These are phyloP conservation scores for Centruroides sculpturatus DNA, from an alignment of 1,140 invertebrate species.

Conservation along the genomic window DNA sequence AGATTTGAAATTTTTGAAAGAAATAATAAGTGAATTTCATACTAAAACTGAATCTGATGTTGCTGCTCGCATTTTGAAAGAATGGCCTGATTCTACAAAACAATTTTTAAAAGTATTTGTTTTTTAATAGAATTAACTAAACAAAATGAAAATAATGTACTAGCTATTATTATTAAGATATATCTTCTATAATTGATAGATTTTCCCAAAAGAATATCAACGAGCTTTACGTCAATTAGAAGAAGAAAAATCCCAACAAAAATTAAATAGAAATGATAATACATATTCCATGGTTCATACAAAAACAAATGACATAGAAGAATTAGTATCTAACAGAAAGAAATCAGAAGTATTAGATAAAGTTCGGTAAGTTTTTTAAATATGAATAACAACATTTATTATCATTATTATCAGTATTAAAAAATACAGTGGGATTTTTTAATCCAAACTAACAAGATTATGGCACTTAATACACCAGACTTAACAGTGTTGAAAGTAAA, in stretches of 20 bases:
- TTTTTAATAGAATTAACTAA: too few species aligned
- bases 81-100: conserved; percentile 56
- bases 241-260: not conserved
- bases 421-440: too few species aligned
- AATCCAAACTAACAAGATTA: too few species aligned
- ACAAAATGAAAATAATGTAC: too few species aligned
- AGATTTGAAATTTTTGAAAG: conserved; percentile 64
- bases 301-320: conserved; percentile 63
- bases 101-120: conserved; percentile 69
- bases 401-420: too few species aligned
- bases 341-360: too few species aligned
- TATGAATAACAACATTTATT: too few species aligned
- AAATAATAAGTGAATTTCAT: conserved; percentile 70
- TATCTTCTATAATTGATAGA: not conserved
- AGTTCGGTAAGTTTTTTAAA: too few species aligned
- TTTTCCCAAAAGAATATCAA: conserved; percentile 92
- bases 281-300: not conserved
- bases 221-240: conserved; percentile 58
- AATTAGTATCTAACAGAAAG: conserved; percentile 51
- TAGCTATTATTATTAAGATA: too few species aligned
- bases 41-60: conserved; percentile 79
- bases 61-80: conserved; percentile 56
- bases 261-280: not conserved
- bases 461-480: too few species aligned
- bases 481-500: too few species aligned